Evolutionary conservation across 2,113 vertebrate genomes (phyloP).

Genomic region (Mastomys natalensis): DNA sequence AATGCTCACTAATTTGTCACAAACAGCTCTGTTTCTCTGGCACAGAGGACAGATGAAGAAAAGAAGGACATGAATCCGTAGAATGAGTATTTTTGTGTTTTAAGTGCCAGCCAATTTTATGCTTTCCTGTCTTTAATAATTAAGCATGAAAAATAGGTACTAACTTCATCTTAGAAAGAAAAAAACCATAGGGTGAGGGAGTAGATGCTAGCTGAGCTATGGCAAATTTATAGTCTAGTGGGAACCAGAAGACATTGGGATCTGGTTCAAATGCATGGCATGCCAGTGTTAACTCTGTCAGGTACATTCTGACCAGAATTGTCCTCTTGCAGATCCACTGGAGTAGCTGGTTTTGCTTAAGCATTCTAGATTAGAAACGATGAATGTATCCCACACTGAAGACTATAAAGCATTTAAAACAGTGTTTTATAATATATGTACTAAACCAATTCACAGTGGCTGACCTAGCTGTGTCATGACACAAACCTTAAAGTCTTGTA

Average conservation of each 20-base stretch:
- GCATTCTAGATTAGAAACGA: background rate
- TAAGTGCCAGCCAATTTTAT: background rate
- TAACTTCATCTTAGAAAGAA: constrained; percentile 50
- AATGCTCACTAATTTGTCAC: constrained; percentile 34
- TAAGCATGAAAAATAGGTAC: background rate
- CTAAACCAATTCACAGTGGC: constrained; percentile 31
- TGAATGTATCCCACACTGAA: background rate
- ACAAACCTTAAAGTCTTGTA: background rate
- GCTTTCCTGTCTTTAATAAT: constrained; percentile 10
- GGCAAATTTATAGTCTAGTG: background rate
- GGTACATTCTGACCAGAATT: background rate
- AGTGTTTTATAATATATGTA: constrained; percentile 42
- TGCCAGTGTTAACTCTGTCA: background rate
- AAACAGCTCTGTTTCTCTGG: constrained; percentile 23
- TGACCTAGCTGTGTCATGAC: background rate
- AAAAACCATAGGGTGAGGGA: background rate
- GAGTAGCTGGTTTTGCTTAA: constrained; percentile 27
- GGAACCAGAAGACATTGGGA: background rate
- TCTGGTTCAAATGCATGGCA: background rate
- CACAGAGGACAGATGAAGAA: constrained; percentile 24
- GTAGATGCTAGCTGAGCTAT: background rate
- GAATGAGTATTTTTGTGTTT: constrained; percentile 22
- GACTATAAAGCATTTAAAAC: constrained; percentile 35
- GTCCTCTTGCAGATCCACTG: background rate
- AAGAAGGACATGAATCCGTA: constrained; percentile 53